These are phyloP conservation scores for Pica pica DNA, from an alignment of 2,113 vertebrate species.

Conservation along the genomic window DNA sequence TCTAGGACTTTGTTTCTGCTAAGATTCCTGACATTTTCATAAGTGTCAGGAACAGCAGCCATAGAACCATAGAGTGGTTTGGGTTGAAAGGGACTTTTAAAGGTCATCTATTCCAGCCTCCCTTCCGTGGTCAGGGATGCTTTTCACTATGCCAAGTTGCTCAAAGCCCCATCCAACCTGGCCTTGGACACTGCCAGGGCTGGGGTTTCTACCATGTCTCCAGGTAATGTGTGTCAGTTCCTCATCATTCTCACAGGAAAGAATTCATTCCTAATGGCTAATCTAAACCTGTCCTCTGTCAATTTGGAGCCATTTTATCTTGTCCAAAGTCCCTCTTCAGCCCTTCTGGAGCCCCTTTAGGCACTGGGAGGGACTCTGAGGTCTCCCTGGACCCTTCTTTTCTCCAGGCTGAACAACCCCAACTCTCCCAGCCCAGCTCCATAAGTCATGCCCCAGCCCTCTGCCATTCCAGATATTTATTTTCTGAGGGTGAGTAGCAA, in stretches of 20 bases:
- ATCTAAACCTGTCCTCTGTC: neutral
- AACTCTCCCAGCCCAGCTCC: neutral
- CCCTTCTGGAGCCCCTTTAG: neutral
- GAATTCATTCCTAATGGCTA: neutral
- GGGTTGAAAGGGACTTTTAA: neutral
- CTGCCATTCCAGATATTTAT: neutral
- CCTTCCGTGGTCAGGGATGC: fast-evolving
- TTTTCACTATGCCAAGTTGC: neutral
- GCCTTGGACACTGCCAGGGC: neutral
- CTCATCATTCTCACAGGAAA: neutral
- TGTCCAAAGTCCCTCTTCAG: neutral
- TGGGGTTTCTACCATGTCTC: neutral
- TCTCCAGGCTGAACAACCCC: neutral
- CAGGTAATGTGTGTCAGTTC: neutral
- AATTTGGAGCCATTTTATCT: neutral
- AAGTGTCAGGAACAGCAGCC: neutral
- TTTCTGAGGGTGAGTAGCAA: neutral
- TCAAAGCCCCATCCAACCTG: neutral
- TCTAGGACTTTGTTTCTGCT: neutral
- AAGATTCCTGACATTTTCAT: neutral
- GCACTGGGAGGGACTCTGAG: neutral
- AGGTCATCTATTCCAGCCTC: neutral
- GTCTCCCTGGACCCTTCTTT: neutral
- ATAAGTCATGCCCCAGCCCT: fast-evolving
- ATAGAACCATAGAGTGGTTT: neutral